Conservation (phyloP, 1,140 invertebrate genomes). For the Olivierus martensii region DNA sequence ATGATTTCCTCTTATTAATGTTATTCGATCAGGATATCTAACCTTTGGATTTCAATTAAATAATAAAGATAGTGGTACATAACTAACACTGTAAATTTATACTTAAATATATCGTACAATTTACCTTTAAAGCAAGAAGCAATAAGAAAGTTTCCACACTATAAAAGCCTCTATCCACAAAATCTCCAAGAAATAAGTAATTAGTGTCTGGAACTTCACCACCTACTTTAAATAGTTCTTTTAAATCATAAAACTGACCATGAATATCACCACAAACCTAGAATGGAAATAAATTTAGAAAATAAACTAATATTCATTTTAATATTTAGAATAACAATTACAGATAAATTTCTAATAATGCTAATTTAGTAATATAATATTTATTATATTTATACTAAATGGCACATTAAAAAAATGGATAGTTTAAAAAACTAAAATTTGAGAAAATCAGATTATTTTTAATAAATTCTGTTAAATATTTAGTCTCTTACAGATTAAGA, state of each 20-base stretch:
- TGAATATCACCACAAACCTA: conserved; percentile 99
- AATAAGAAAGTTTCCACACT: conserved; percentile 98
- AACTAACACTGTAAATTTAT: too few relatives aligned
- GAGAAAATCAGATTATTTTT: too few relatives aligned
- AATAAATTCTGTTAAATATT: too few relatives aligned
- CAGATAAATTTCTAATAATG: too few relatives aligned
- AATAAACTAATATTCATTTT: too few relatives aligned
- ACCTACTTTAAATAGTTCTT: conserved; percentile 96
- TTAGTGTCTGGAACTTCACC: conserved; percentile 98
- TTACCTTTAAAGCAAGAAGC: conserved; percentile 89
- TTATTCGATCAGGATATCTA: conserved; percentile 97
- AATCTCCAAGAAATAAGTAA: conserved; percentile 99
- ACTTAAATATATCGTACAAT: not conserved
- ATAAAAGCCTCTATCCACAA: conserved; percentile 98
- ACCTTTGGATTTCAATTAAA: conserved; percentile 42
- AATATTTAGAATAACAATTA: too few relatives aligned
- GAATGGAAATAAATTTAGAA: conserved; percentile 21
- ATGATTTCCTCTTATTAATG: conserved; percentile 90
- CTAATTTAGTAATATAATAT: too few relatives aligned
- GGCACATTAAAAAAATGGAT: too few relatives aligned
- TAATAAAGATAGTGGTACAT: too few relatives aligned
- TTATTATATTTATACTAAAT: too few relatives aligned
- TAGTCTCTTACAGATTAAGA: too few relatives aligned
- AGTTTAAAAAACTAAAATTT: too few relatives aligned
- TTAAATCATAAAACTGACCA: conserved; percentile 98